Conservation (phyloP, 2,888 invertebrate species). For the Cyclophora punctaria region DNA sequence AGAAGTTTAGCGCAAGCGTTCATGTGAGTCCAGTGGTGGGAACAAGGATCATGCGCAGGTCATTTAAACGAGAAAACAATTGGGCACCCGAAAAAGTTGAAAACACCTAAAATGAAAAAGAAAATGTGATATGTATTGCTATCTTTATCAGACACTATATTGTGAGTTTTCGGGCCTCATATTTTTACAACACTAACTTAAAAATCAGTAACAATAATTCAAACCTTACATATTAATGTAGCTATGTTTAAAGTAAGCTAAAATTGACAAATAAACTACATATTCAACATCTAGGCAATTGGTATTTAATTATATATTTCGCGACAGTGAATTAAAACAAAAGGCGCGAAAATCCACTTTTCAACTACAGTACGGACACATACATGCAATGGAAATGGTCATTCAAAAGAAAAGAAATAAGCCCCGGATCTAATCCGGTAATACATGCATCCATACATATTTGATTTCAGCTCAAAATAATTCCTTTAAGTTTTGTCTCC, state of each 20-base stretch:
- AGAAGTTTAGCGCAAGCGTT: slow-evolving; percentile 59
- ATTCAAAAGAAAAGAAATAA: slow-evolving; percentile 46
- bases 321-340: slow-evolving; percentile 10
- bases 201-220: too few relatives aligned
- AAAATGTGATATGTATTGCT: slow-evolving; percentile 66
- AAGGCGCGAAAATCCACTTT: slow-evolving; percentile 40
- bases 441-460: slow-evolving; percentile 32
- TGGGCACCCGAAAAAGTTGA: slow-evolving; percentile 76
- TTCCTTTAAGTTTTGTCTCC: too few relatives aligned
- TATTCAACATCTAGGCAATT: too few relatives aligned
- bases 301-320: too few relatives aligned
- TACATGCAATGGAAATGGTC: slow-evolving; percentile 56
- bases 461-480: too few relatives aligned
- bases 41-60: slow-evolving; percentile 54
- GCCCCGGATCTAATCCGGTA: slow-evolving; percentile 19
- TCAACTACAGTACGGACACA: slow-evolving; percentile 32
- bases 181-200: background rate
- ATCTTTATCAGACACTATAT: slow-evolving; percentile 23
- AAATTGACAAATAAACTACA: too few relatives aligned
- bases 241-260: too few relatives aligned
- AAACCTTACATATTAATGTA: too few relatives aligned
- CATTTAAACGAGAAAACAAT: slow-evolving; percentile 75
- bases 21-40: slow-evolving; percentile 51
- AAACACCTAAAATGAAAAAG: slow-evolving; percentile 75
- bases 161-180: slow-evolving; percentile 39